Evolutionary conservation across 2,797 vertebrate species (phyloP).

Genomic region (Phrynocephalus forsythii): DNA sequence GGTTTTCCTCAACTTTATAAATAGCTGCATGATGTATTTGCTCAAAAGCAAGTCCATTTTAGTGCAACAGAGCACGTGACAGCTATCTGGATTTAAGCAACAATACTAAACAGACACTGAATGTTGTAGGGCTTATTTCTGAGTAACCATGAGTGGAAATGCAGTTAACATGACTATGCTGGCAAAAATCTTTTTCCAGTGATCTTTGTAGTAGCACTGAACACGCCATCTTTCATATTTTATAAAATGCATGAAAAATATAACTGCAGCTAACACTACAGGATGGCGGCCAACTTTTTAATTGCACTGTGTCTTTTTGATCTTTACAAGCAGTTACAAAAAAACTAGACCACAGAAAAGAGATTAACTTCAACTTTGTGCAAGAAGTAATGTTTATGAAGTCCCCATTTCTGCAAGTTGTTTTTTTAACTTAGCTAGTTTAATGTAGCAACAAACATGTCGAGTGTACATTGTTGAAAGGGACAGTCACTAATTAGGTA

Average conservation of each 20-base stretch:
- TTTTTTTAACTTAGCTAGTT: slow-evolving; percentile 1
- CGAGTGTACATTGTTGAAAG: no score
- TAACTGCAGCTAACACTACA: slow-evolving; percentile 25
- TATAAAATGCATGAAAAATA: slow-evolving; percentile 25
- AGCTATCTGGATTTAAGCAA: neutral
- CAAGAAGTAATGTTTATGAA: neutral
- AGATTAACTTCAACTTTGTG: neutral
- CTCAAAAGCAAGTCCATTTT: neutral
- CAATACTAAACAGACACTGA: neutral
- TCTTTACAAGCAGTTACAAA: neutral
- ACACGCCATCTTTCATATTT: slow-evolving; percentile 18
- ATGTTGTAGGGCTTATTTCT: neutral
- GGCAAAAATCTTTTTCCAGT: neutral
- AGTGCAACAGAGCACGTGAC: neutral
- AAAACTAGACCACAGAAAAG: slow-evolving; percentile 8
- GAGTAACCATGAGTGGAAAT: neutral
- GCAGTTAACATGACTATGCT: neutral
- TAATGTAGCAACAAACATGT: no score
- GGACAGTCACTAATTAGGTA: no score
- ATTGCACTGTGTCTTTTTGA: slow-evolving; percentile 15
- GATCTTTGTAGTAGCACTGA: slow-evolving; percentile 5
- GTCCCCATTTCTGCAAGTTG: neutral
- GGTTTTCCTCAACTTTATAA: neutral
- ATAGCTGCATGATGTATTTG: neutral
- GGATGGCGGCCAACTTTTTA: slow-evolving; percentile 14